Conservation (phyloP, 1,140 invertebrate species). For the Pentalonia nigronervosa region DNA sequence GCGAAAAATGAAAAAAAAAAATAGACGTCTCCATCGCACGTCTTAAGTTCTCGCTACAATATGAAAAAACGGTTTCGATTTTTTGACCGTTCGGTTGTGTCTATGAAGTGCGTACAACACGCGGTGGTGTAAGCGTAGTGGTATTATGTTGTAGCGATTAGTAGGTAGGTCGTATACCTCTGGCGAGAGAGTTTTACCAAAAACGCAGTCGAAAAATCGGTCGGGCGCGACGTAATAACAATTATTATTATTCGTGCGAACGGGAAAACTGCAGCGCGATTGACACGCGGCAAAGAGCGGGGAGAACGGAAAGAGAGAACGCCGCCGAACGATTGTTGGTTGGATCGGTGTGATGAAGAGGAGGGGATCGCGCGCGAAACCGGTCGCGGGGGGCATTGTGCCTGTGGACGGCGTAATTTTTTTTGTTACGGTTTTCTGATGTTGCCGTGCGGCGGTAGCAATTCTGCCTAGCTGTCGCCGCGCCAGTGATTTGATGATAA, state of each 20-base stretch:
- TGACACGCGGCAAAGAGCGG: neutral
- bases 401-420: neutral
- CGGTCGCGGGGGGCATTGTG: slow-evolving; percentile 26
- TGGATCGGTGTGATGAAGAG: neutral
- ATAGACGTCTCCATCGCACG: too few species aligned
- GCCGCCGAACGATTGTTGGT: neutral
- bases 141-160: neutral
- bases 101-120: neutral
- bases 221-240: neutral
- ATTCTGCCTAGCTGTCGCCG: neutral
- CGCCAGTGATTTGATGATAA: neutral
- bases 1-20: too few species aligned
- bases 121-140: neutral
- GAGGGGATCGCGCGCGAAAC: neutral
- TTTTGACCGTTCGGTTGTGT: neutral
- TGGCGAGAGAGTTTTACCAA: neutral
- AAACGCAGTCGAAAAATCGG: slow-evolving; percentile 9
- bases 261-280: neutral
- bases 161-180: neutral
- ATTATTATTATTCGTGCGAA: neutral
- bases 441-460: neutral
- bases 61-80: neutral
- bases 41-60: too few species aligned
- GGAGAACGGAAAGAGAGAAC: slow-evolving; percentile 23
- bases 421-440: neutral